Evolutionary conservation across 2,797 vertebrate species (phyloP).

Genomic region (Tiaroga cobitis): DNA sequence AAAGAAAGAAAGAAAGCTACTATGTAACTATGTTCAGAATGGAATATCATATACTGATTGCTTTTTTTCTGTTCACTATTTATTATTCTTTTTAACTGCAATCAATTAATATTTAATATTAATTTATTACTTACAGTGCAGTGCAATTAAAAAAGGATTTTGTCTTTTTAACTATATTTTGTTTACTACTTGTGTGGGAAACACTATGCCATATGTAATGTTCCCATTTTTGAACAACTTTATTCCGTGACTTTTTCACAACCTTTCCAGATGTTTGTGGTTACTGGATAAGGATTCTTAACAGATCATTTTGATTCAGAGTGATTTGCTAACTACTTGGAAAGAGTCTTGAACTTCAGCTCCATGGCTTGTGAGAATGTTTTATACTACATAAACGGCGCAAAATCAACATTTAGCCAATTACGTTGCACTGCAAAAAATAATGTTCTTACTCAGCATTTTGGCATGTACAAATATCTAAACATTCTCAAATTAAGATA

Average conservation of each 20-base stretch:
- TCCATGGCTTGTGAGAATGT: not conserved
- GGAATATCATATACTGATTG: not conserved
- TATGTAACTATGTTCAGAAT: not conserved
- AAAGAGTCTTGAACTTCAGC: not conserved
- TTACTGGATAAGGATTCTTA: not conserved
- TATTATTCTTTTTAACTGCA: not conserved
- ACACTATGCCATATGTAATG: not conserved
- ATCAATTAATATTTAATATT: not conserved
- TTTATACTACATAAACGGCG: not conserved
- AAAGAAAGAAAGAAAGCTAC: conserved; percentile 7
- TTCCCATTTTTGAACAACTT: not conserved
- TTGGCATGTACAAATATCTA: not conserved
- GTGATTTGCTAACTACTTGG: conserved; percentile 10
- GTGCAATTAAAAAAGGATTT: not conserved
- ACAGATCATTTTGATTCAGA: conserved; percentile 19
- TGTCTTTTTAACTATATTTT: not conserved
- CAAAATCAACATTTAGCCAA: not conserved
- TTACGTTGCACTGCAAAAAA: not conserved
- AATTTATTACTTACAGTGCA: not conserved
- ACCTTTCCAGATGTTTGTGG: conserved; percentile 30
- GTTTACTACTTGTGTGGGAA: not conserved
- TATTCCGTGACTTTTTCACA: not conserved
- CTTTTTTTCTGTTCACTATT: not conserved
- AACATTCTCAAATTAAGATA: not conserved
- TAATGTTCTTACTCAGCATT: not conserved